Percentiles rank a stretch among this genome's conserved stretches.
Conservation (phyloP, 1,140 invertebrate species). For the Globodera rostochiensis region DNA sequence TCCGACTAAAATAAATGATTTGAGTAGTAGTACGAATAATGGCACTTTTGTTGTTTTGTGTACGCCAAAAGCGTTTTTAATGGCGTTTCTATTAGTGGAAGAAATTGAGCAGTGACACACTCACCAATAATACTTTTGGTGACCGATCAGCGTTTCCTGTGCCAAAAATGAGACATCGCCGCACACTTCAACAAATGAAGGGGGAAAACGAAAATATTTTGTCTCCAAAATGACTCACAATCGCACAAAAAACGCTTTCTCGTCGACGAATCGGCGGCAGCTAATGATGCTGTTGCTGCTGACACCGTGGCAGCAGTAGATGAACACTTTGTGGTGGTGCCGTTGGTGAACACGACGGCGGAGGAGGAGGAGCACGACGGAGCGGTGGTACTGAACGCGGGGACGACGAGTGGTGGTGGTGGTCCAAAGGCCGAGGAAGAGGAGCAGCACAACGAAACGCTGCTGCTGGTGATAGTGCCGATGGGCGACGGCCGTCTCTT, state of each 20-base stretch:
- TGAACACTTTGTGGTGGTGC: neutral
- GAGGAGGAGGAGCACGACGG: neutral
- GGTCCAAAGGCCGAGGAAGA: neutral
- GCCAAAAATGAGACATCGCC: constrained; percentile 25
- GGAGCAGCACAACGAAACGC: neutral
- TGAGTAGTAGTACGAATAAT: no score
- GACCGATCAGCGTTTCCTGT: constrained; percentile 21
- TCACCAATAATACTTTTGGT: constrained; percentile 26
- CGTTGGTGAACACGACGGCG: neutral
- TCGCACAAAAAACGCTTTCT: constrained; percentile 19
- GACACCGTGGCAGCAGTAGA: neutral
- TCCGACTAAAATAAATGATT: neutral
- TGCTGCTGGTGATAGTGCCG: neutral
- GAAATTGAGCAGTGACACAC: neutral
- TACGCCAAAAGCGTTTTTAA: no score
- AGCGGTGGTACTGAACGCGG: neutral
- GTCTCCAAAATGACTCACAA: constrained; percentile 5
- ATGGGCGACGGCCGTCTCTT: no score
- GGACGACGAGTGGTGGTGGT: neutral
- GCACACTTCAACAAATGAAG: constrained; percentile 12
- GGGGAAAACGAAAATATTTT: neutral
- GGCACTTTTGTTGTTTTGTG: no score
- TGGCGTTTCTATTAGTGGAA: neutral
- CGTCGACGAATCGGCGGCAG: constrained; percentile 2
- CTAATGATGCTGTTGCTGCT: neutral